phyloP scores from a whole-genome alignment of 2,797 vertebrate genomes.

The Varecia variegata region DNA sequence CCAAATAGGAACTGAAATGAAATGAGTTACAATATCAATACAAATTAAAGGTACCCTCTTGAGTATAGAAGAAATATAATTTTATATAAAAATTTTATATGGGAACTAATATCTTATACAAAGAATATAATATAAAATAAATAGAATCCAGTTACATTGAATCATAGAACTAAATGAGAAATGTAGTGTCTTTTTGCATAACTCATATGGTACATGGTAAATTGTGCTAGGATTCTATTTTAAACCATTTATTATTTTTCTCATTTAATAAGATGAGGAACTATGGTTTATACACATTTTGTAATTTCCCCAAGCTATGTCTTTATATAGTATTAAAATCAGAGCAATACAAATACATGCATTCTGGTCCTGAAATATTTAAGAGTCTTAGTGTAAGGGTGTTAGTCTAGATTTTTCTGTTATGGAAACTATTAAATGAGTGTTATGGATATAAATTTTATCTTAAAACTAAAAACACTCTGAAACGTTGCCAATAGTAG shows the following conservation, averaged over 20 bases:
- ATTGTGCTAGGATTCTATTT: not conserved
- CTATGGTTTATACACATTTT: not conserved
- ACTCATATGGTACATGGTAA: not conserved
- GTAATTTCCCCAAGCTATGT: not conserved
- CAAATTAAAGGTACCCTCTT: not conserved
- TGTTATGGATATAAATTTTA: not conserved
- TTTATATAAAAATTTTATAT: not conserved
- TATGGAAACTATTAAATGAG: not conserved
- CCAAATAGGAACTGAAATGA: not conserved
- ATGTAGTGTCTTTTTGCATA: not conserved
- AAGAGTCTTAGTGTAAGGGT: not conserved
- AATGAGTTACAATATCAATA: not conserved
- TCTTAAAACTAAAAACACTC: not conserved
- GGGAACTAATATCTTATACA: not conserved
- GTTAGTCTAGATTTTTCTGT: not conserved
- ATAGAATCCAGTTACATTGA: not conserved
- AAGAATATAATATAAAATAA: not conserved
- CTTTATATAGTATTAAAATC: not conserved
- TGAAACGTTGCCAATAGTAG: not conserved
- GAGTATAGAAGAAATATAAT: not conserved
- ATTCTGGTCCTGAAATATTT: not conserved
- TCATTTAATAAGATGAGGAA: not conserved
- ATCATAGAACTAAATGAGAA: not conserved
- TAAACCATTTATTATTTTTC: not conserved
- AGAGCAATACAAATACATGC: not conserved